Conservation (phyloP, 2,888 invertebrate species). For the Megaustenia siamemsis region DNA sequence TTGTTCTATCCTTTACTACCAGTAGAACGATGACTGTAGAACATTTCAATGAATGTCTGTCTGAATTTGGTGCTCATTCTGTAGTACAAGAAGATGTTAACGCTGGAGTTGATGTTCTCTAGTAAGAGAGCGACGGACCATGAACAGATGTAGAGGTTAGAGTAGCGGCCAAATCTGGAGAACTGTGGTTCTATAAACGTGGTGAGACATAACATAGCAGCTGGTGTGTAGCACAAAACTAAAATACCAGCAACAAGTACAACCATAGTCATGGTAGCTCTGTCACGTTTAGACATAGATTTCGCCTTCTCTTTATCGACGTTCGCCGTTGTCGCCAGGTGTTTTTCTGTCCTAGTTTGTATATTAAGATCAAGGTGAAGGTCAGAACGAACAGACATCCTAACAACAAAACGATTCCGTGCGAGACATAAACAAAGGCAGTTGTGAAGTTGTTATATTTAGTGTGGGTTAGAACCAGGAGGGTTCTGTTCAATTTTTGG, state of each 20-base stretch:
- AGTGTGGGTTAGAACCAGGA: too few species aligned
- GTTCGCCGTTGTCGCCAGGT: too few species aligned
- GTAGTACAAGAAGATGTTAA: neutral
- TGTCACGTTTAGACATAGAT: neutral
- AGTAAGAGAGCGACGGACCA: neutral
- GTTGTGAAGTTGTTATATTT: too few species aligned
- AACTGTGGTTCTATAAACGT: neutral
- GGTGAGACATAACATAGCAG: neutral
- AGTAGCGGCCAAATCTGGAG: neutral
- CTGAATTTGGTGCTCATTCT: neutral
- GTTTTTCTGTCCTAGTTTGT: too few species aligned
- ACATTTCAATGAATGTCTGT: neutral
- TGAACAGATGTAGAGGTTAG: neutral
- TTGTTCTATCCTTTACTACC: too few species aligned
- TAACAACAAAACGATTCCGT: too few species aligned
- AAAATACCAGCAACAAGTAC: neutral
- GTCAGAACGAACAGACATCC: too few species aligned
- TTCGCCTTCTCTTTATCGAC: neutral
- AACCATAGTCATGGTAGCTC: neutral
- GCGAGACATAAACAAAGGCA: too few species aligned
- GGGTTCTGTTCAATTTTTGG: too few species aligned
- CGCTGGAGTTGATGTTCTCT: neutral
- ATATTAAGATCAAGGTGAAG: too few species aligned
- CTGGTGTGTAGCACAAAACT: neutral
- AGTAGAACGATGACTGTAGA: too few species aligned